Base-by-base conservation (phyloP, 1,140 invertebrate genomes). In the Formica exsecta region DNA sequence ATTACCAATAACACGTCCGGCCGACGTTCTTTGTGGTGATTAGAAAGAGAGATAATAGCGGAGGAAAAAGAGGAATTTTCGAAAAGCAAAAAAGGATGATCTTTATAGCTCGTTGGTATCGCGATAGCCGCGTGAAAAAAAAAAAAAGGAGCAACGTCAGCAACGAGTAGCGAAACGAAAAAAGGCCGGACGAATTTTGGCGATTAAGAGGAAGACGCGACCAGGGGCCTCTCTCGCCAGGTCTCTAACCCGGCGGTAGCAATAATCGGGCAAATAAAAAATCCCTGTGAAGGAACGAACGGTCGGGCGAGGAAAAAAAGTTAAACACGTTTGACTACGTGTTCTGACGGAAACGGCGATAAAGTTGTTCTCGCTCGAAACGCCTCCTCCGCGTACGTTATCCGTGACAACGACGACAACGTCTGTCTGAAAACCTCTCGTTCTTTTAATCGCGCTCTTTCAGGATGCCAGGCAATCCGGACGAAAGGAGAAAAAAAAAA, bases 1-100 rank as follows among this genome's bases (percentile, higher is more conserved):
- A 65, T 88, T 90, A 90, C 88, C 89, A 90, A 90, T 90, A 90
- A 90, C 86, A 90, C 66, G 71, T 86, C 36, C 76, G 65, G 62
- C 68, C 84, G 65, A 74, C 62, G 74, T 32, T 32, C 74, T 89
- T 87, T 87, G 85, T 89, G 54, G n/a, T 57, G 16, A 13, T 22
- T 48, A 65, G 48, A 29, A 77, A 22, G 38, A 6, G n/a, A 77
- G 48, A 68, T 8, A 44, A 13, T 3, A 44, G 25, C 32, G 61
- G 6, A 13, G 59, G 16, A 51, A 62, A 25, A 25, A 13, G 16
- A 68, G 51, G 41, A 44, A 25, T 64, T 51, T 51, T 51, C 1
- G 48, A 51, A 51, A 51, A 51, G 48, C 48, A 41, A 16, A 51
- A 51, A 51, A 71, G 11, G 11, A 22, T 22, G 66, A 81, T 81